Evolutionary conservation across 2,797 vertebrate genomes (phyloP).

Genomic region (Hephaestus fuliginosus): DNA sequence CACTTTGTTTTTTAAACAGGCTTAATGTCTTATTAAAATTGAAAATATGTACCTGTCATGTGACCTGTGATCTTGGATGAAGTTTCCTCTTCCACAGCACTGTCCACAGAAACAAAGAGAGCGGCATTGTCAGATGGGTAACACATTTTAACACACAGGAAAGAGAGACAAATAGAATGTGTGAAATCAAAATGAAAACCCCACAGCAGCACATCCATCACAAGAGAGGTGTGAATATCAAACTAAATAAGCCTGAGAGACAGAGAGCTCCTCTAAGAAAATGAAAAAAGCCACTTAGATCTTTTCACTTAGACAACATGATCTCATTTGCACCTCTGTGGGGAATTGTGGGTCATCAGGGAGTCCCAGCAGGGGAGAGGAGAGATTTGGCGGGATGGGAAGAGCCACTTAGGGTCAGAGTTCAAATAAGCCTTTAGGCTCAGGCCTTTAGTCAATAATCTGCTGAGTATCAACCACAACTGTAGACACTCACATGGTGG

Average conservation of each 20-base stretch:
- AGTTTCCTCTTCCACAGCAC: slow-evolving; percentile 70
- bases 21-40: background rate
- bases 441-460: background rate
- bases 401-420: slow-evolving; percentile 45
- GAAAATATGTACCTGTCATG: slow-evolving; percentile 79
- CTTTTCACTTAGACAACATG: slow-evolving; percentile 21
- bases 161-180: background rate
- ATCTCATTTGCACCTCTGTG: slow-evolving; percentile 68
- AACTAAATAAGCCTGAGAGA: background rate
- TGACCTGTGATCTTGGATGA: slow-evolving; percentile 78
- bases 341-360: slow-evolving; percentile 33
- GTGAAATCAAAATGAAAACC: background rate
- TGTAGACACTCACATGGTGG: background rate
- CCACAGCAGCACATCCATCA: background rate
- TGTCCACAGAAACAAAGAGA: slow-evolving; percentile 57
- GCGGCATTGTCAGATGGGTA: slow-evolving; percentile 1
- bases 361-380: slow-evolving; percentile 59
- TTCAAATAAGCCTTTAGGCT: slow-evolving; percentile 28
- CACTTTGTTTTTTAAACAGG: background rate
- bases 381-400: slow-evolving; percentile 28
- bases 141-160: slow-evolving; percentile 10
- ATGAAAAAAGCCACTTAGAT: slow-evolving; percentile 22
- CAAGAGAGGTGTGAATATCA: background rate
- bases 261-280: background rate
- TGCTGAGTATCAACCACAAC: slow-evolving; percentile 1